Evolutionary conservation across 2,888 invertebrate genomes (phyloP), one percentile per base, ranked within the genome.

Genomic region (Xestia ashworthii): DNA sequence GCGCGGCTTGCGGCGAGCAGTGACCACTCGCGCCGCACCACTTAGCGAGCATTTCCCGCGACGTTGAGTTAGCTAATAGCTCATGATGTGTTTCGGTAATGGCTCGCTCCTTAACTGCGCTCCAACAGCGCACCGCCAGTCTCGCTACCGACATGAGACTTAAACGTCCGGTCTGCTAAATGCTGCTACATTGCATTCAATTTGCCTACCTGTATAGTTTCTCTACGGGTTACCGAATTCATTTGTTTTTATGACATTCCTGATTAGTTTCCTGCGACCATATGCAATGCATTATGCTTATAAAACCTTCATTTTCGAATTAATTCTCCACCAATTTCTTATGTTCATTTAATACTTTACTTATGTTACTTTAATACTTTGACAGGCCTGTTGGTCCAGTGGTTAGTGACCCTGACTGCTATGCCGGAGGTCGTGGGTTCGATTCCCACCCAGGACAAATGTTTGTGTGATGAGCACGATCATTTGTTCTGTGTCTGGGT

Each of bases 41-140:
- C 79, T 79, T 83, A 86, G 76, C 86, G n/a, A 32, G 32, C 74
- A 64, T 41, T 32, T 41, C 58, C 53, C 12, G 67, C 55, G 66
- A 12, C 53, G 65, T 60, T 71, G 76, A 83, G 32, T 72, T 86
- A 80, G 74, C 83, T 83, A 74, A 83, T 76, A 77, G 70, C 77
- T 84, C 69, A 69, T 64, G 64, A 62, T 76, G 85, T 74, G 79
- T 84, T 85, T 85, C 62, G 72, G 78, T 82, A 77, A 74, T 66
- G 71, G 73, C 68, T 38, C 69, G 60, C 74, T 69, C 69, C 64
- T 46, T 82, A 19, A 50, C 66, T 41, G 14, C 48, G 22, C 22
- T 25, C 16, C 12, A 5, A 38, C 82, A 32, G 22, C 25, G 44
- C 65, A 25, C 53, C 55, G 50, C 50, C 62, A 22, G 41, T 53